A percentile compares a stretch with the other conserved stretches of the same genome.
These are phyloP conservation scores for Vidua macroura DNA, from an alignment of 2,113 vertebrate species.

Conservation along the genomic window DNA sequence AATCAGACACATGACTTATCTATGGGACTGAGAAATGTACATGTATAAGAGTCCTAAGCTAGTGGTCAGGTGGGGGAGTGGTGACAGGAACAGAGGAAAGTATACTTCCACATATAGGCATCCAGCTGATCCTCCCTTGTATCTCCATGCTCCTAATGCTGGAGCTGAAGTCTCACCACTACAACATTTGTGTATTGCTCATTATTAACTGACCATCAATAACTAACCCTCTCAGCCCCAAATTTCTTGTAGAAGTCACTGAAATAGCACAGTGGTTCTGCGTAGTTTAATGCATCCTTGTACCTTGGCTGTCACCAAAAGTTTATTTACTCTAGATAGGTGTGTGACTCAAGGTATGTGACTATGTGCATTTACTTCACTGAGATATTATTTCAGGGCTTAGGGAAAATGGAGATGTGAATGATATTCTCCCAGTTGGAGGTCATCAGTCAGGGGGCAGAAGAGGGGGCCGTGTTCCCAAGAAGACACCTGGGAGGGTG, in stretches of 20 bases:
- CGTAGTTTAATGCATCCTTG: background rate
- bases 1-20: background rate
- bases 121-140: background rate
- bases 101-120: background rate
- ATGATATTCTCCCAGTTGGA: background rate
- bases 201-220: background rate
- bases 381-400: background rate
- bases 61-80: too few species aligned
- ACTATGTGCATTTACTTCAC: background rate
- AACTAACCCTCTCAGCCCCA: background rate
- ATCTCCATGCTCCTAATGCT: background rate
- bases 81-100: background rate
- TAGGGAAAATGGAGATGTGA: background rate
- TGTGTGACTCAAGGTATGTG: background rate
- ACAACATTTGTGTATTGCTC: background rate
- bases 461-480: background rate
- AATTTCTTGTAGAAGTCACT: background rate
- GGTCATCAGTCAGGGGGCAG: background rate
- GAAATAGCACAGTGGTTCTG: background rate
- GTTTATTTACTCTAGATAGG: background rate
- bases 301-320: background rate
- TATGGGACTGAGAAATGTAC: background rate
- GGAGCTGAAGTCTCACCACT: background rate
- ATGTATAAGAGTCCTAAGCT: background rate
- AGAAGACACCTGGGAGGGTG: background rate